Percentiles rank a stretch among this genome's conserved stretches.
phyloP scores from a whole-genome alignment of 92 coral and sea anemone genomes.

The Montipora capitata region DNA sequence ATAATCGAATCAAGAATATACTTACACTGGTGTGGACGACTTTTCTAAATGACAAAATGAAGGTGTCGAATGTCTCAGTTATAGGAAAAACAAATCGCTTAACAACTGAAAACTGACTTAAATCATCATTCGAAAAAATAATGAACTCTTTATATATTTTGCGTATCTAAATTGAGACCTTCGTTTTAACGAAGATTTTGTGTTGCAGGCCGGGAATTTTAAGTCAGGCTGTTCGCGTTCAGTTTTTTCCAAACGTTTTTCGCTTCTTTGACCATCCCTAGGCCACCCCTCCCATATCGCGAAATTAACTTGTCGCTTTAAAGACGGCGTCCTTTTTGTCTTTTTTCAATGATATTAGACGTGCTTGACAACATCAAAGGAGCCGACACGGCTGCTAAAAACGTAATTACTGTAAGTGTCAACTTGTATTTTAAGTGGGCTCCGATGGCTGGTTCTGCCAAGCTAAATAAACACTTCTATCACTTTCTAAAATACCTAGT shows the following conservation, averaged over 20 bases:
- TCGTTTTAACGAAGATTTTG: not conserved
- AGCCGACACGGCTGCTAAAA: conserved; percentile 40
- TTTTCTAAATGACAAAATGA: not conserved
- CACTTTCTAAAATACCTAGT: conserved; percentile 14
- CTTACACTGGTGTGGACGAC: conserved; percentile 24
- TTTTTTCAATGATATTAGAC: conserved; percentile 51
- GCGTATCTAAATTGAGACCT: not conserved
- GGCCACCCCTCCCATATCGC: conserved; percentile 18
- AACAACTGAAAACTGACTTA: not conserved
- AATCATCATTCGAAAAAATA: not conserved
- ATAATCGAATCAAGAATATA: conserved; percentile 42
- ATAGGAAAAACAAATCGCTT: conserved; percentile 22
- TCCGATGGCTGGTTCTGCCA: conserved; percentile 37
- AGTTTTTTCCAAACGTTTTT: not conserved
- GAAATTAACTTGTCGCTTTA: conserved; percentile 19
- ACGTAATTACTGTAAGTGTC: conserved; percentile 61
- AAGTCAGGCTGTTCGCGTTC: too few species aligned
- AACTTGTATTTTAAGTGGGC: conserved; percentile 62
- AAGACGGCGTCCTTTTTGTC: conserved; percentile 34
- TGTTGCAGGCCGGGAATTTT: not conserved
- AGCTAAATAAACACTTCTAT: conserved; percentile 50
- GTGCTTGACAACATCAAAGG: conserved; percentile 53
- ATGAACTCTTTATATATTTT: not conserved
- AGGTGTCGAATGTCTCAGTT: not conserved
- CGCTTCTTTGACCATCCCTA: not conserved